These are phyloP conservation scores for Aplidium turbinatum DNA, from an alignment of 23 tunicate genomes.

Conservation along the genomic window DNA sequence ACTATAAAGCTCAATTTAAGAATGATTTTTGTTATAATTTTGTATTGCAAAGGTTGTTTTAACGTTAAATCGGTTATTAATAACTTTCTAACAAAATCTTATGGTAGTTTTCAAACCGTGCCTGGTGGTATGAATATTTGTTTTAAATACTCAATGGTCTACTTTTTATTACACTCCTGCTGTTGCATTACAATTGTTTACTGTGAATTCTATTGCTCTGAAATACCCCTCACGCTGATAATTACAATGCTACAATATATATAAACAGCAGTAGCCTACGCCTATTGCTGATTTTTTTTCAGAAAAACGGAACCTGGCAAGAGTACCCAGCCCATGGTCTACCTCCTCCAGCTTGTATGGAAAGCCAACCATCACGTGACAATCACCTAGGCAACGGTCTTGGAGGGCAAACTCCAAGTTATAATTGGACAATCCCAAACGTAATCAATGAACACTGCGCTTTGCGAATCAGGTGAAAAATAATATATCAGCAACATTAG, in stretches of 20 bases:
- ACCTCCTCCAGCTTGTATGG: slow-evolving; percentile 67
- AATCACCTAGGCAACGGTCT: slow-evolving; percentile 92
- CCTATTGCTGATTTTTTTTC: not conserved
- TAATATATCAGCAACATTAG: not conserved
- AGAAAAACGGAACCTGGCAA: slow-evolving; percentile 66
- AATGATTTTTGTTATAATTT: too few species aligned
- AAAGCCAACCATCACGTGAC: slow-evolving; percentile 64
- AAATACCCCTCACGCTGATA: too few species aligned
- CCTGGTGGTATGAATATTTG: too few species aligned
- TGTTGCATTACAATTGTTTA: too few species aligned
- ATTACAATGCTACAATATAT: not conserved
- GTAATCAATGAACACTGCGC: slow-evolving; percentile 58
- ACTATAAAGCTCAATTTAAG: too few species aligned
- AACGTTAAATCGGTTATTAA: too few species aligned
- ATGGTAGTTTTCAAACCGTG: too few species aligned
- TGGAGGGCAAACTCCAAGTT: slow-evolving; percentile 65
- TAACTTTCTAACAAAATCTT: too few species aligned
- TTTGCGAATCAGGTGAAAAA: slow-evolving; percentile 69
- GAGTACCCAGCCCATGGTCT: slow-evolving; percentile 57
- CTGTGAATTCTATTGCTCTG: too few species aligned
- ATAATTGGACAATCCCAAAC: slow-evolving; percentile 88
- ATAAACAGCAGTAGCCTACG: not conserved
- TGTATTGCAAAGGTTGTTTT: too few species aligned
- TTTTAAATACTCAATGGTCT: too few species aligned
- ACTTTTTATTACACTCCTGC: too few species aligned